Conservation (phyloP, 2,797 vertebrate genomes). For the Catharus ustulatus region DNA sequence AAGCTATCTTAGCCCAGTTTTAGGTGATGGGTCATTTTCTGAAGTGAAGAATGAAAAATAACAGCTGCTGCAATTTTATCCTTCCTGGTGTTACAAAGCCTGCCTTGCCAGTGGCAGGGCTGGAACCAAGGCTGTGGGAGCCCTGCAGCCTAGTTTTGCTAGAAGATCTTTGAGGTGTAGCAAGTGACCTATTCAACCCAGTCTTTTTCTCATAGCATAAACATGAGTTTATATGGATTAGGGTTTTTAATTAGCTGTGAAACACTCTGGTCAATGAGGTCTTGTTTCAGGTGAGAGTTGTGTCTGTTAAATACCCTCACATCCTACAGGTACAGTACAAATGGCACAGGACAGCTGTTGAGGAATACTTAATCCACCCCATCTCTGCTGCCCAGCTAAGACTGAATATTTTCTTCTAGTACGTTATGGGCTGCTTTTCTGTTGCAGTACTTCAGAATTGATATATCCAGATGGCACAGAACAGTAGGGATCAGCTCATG, state of each 20-base stretch:
- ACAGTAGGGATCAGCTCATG: conserved; percentile 28
- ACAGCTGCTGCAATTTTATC: not conserved
- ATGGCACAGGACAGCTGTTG: not conserved
- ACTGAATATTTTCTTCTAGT: not conserved
- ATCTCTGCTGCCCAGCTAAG: not conserved
- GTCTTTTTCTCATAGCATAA: not conserved
- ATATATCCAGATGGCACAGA: conserved; percentile 46
- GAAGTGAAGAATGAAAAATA: not conserved
- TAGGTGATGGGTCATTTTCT: not conserved
- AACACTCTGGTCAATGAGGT: not conserved
- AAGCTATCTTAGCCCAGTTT: not conserved
- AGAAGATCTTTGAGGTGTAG: not conserved
- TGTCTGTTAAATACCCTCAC: not conserved
- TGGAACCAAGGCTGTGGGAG: not conserved
- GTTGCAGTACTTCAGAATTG: not conserved
- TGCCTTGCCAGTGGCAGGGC: not conserved
- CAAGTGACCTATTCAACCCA: not conserved
- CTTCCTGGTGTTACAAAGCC: not conserved
- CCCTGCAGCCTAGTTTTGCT: not conserved
- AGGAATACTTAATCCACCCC: not conserved
- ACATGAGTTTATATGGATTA: not conserved
- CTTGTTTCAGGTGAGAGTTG: not conserved
- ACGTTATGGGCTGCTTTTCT: not conserved
- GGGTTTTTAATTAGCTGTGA: not conserved
- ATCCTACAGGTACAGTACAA: not conserved